These are phyloP conservation scores for Anastrepha ludens DNA, from an alignment of 1,140 invertebrate species.

Conservation along the genomic window DNA sequence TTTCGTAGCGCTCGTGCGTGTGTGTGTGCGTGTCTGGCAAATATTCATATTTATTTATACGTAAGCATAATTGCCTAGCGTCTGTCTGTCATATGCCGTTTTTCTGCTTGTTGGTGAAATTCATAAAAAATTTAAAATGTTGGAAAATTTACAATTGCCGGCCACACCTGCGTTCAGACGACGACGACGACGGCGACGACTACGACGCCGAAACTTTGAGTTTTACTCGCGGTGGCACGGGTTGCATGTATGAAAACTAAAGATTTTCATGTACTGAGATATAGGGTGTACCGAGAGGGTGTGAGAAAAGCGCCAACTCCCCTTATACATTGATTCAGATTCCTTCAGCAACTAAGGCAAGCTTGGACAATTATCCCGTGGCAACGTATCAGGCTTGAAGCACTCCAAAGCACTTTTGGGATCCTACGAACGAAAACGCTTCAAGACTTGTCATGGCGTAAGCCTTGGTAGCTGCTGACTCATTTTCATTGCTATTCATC, in stretches of 20 bases:
- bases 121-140: conserved; percentile 48
- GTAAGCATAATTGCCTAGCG: conserved; percentile 15
- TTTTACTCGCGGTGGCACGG: not conserved
- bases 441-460: too few relatives aligned
- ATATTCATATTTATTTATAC: conserved; percentile 12
- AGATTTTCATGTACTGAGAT: not conserved
- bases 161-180: conserved; percentile 5
- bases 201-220: not conserved
- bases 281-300: too few relatives aligned
- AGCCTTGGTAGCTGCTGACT: too few relatives aligned
- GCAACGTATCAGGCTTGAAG: too few relatives aligned
- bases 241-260: not conserved
- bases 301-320: too few relatives aligned
- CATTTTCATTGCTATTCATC: too few relatives aligned
- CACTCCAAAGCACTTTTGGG: too few relatives aligned
- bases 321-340: too few relatives aligned
- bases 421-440: too few relatives aligned
- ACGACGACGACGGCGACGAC: not conserved
- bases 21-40: not conserved
- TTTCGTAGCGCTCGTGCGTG: not conserved
- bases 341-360: too few relatives aligned
- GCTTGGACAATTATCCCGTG: too few relatives aligned
- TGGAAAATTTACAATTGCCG: conserved; percentile 31
- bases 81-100: conserved; percentile 14
- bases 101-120: not conserved